These are phyloP conservation scores for Calcarius ornatus DNA, from an alignment of 2,113 vertebrate genomes.

Conservation along the genomic window DNA sequence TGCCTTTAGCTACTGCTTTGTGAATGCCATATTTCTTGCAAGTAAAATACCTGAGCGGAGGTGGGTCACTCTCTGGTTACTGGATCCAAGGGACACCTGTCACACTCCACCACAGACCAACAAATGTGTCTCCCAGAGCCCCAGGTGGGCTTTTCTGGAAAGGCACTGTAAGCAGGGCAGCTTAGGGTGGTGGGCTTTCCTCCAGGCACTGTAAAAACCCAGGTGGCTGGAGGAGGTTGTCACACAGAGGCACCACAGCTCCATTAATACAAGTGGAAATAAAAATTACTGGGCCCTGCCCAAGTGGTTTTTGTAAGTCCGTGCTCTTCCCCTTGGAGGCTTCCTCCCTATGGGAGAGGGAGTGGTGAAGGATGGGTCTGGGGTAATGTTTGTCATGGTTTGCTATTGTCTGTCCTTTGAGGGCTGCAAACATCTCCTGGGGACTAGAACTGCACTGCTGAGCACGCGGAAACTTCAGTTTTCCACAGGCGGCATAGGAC, in stretches of 20 bases:
- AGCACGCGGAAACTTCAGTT: background rate
- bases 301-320: background rate
- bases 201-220: background rate
- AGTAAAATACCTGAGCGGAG: background rate
- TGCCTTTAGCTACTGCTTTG: background rate
- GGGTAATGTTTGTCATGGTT: background rate
- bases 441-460: background rate
- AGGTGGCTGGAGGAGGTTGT: background rate
- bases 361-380: background rate
- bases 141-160: background rate
- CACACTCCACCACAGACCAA: too few relatives aligned
- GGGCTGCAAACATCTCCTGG: background rate
- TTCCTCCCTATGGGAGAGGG: background rate
- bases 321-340: background rate
- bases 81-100: background rate
- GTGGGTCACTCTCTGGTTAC: background rate
- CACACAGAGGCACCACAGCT: background rate
- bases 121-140: too few relatives aligned
- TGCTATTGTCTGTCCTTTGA: background rate
- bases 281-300: background rate
- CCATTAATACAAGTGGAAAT: background rate
- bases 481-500: background rate
- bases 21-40: background rate
- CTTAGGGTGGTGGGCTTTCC: background rate
- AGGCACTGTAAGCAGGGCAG: background rate